These are phyloP conservation scores for Drosophila subobscura DNA, from an alignment of 1,140 invertebrate species.

Conservation along the genomic window DNA sequence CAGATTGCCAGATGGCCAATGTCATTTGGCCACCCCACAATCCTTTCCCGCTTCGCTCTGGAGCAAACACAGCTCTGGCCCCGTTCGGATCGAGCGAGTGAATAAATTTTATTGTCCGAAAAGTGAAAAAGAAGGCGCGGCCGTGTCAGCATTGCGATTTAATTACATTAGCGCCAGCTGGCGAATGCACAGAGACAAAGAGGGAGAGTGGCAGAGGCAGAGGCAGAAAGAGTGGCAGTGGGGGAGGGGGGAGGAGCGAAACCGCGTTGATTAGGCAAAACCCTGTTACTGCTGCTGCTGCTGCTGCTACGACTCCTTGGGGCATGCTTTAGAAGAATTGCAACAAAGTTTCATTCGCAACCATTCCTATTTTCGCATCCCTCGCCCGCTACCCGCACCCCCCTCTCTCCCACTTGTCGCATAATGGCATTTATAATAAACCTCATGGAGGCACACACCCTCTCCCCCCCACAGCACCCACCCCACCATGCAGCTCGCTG, in stretches of 20 bases:
- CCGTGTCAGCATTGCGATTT: conserved; percentile 68
- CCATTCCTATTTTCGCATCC: not conserved
- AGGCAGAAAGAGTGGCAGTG: not conserved
- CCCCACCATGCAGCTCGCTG: too few species aligned
- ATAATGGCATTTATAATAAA: conserved; percentile 71
- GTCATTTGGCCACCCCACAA: conserved; percentile 48
- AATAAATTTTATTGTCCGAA: conserved; percentile 76
- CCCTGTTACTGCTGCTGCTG: conserved; percentile 23
- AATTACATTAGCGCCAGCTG: conserved; percentile 70
- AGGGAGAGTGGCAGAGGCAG: not conserved
- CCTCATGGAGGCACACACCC: not conserved
- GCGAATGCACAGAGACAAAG: conserved; percentile 32
- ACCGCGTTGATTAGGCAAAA: conserved; percentile 55
- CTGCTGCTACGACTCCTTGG: conserved; percentile 58
- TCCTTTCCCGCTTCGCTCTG: not conserved
- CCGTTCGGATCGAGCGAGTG: conserved; percentile 44
- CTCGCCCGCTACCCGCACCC: not conserved
- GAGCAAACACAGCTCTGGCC: not conserved
- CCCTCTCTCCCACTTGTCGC: conserved; percentile 19
- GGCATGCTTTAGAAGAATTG: conserved; percentile 74
- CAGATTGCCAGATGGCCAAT: conserved; percentile 70
- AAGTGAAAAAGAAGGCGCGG: conserved; percentile 40
- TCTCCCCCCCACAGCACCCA: too few species aligned
- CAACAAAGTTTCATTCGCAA: conserved; percentile 27
- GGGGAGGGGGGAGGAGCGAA: conserved; percentile 3